A percentile compares a stretch with the other conserved stretches of the same genome.
These are phyloP conservation scores for Phania funesta DNA, from an alignment of 2,888 invertebrate genomes.

Conservation along the genomic window DNA sequence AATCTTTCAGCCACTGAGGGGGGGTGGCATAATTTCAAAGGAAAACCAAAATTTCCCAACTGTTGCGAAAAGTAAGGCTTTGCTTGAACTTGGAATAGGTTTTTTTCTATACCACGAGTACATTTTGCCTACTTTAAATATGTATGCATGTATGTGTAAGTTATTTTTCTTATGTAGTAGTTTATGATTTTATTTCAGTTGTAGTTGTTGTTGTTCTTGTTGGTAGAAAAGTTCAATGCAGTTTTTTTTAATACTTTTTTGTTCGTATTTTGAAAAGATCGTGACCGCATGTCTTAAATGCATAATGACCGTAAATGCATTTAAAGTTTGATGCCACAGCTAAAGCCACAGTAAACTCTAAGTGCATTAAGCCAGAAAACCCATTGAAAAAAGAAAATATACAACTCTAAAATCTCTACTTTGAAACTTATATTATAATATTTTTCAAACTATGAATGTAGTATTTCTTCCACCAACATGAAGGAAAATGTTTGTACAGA, in stretches of 20 bases:
- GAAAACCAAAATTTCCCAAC: slow-evolving; percentile 53
- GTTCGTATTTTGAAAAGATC: slow-evolving; percentile 74
- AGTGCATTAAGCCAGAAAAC: slow-evolving; percentile 45
- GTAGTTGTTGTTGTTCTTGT: slow-evolving; percentile 22
- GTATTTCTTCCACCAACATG: slow-evolving; percentile 9
- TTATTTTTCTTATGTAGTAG: slow-evolving; percentile 26
- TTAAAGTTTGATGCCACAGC: slow-evolving; percentile 66
- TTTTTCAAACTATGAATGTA: slow-evolving; percentile 49
- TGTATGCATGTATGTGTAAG: slow-evolving; percentile 50
- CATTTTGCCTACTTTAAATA: slow-evolving; percentile 3
- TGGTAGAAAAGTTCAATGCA: slow-evolving; percentile 61
- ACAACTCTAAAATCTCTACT: slow-evolving; percentile 54
- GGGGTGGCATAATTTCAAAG: slow-evolving; percentile 18
- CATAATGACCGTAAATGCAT: slow-evolving; percentile 79
- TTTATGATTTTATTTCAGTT: slow-evolving; percentile 4
- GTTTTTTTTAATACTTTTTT: slow-evolving; percentile 37
- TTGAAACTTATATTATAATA: slow-evolving; percentile 63
- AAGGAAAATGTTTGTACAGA: slow-evolving; percentile 30
- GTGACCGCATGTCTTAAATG: slow-evolving; percentile 81
- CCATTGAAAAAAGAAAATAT: slow-evolving; percentile 1
- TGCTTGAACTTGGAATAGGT: slow-evolving; percentile 58
- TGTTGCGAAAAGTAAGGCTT: slow-evolving; percentile 42
- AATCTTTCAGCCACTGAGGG: slow-evolving; percentile 33
- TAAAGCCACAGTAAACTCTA: slow-evolving; percentile 53
- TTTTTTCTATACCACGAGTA: slow-evolving; percentile 39